Evolutionary conservation across 2,113 vertebrate genomes (phyloP).

Genomic region (Pelobates fuscus): DNA sequence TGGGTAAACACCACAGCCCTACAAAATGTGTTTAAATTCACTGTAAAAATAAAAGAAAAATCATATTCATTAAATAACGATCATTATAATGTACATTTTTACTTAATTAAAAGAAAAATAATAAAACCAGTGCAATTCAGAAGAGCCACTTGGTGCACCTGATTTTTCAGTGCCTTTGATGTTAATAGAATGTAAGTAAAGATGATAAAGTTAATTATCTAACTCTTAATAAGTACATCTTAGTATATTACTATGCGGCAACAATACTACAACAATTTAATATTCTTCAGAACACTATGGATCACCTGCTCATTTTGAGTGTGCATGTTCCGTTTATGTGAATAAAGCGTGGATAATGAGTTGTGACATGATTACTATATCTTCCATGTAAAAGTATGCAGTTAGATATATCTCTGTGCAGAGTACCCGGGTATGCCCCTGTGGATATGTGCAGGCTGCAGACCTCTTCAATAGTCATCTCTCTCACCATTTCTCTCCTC

Average conservation of each 20-base stretch:
- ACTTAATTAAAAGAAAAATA: constrained; percentile 54
- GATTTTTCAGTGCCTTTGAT: constrained; percentile 54
- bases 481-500: constrained; percentile 66
- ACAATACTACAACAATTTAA: constrained; percentile 58
- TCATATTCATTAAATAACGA: constrained; percentile 55
- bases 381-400: constrained; percentile 53
- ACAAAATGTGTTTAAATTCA: constrained; percentile 33
- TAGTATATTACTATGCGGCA: constrained; percentile 50
- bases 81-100: constrained; percentile 43
- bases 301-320: constrained; percentile 51
- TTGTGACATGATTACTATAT: constrained; percentile 60
- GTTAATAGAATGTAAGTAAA: constrained; percentile 45
- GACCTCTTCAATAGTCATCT: constrained; percentile 61
- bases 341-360: constrained; percentile 35
- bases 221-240: constrained; percentile 29
- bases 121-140: constrained; percentile 64
- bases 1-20: constrained; percentile 35
- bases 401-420: constrained; percentile 53
- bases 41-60: constrained; percentile 57
- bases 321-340: neutral
- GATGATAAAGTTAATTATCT: constrained; percentile 53
- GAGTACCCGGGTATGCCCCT: constrained; percentile 40
- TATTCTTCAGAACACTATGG: constrained; percentile 58
- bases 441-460: neutral
- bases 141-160: constrained; percentile 59